phyloP scores from a whole-genome alignment of 2,888 invertebrate species.

The Meteorus colon region DNA sequence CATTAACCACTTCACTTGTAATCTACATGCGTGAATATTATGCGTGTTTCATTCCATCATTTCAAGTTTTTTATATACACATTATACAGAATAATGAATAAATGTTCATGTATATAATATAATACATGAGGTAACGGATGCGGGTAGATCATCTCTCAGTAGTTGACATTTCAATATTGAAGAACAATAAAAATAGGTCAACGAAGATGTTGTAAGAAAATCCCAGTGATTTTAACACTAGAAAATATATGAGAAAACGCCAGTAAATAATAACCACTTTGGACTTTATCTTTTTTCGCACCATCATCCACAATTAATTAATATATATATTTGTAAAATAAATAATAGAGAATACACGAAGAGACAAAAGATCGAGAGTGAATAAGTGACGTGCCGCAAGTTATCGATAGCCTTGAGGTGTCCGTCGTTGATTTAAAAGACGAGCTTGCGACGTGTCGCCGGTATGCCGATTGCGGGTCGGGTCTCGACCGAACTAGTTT shows the following conservation, averaged over 20 bases:
- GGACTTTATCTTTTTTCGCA: neutral
- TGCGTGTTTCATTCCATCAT: neutral
- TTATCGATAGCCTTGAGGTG: constrained; percentile 68
- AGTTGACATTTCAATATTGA: too few relatives aligned
- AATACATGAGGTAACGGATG: too few relatives aligned
- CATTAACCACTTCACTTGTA: neutral
- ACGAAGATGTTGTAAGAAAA: too few relatives aligned
- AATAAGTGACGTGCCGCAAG: constrained; percentile 53
- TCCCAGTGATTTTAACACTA: too few relatives aligned
- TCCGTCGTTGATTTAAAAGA: constrained; percentile 69
- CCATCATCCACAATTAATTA: neutral
- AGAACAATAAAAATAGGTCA: too few relatives aligned
- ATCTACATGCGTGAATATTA: neutral
- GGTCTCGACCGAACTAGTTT: constrained; percentile 59
- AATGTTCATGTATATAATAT: too few relatives aligned
- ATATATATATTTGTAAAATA: neutral
- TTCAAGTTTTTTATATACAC: neutral
- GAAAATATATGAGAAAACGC: too few relatives aligned
- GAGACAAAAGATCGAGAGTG: constrained; percentile 30
- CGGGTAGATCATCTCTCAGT: too few relatives aligned
- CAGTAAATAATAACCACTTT: too few relatives aligned
- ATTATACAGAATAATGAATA: neutral
- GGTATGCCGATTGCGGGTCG: constrained; percentile 60
- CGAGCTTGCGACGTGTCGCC: constrained; percentile 67
- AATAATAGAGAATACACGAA: neutral